These are phyloP conservation scores for Nycticebus coucang DNA, from an alignment of 2,113 vertebrate species.

Conservation along the genomic window DNA sequence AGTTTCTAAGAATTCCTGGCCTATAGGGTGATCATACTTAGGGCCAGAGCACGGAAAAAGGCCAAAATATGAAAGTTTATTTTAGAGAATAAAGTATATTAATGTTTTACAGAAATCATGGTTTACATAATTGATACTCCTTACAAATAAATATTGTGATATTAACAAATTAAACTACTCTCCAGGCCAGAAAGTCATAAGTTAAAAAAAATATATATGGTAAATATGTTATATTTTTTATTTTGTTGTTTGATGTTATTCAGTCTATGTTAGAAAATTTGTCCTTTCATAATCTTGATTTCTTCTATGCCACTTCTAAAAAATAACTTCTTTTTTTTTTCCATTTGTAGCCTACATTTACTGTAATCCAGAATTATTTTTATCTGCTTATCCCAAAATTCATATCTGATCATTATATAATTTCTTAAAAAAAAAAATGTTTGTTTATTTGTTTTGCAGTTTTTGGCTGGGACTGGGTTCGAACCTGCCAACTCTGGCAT, in stretches of 20 bases:
- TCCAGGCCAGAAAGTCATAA: not conserved
- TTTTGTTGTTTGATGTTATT: not conserved
- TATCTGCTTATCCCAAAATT: not conserved
- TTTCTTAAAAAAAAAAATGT: not conserved
- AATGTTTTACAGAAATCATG: not conserved
- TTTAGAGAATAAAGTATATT: not conserved
- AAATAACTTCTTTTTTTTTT: not conserved
- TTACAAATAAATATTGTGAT: not conserved
- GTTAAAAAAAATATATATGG: not conserved
- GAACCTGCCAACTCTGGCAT: too few relatives aligned
- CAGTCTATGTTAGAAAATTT: not conserved
- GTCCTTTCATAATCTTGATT: not conserved
- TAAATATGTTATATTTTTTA: not conserved
- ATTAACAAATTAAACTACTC: not conserved
- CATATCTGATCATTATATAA: not conserved
- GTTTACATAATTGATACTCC: not conserved
- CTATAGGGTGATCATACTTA: not conserved
- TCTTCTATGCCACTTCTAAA: not conserved
- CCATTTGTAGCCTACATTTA: not conserved
- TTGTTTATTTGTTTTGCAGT: too few relatives aligned
- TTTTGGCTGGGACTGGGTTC: too few relatives aligned
- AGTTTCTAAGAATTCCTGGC: not conserved
- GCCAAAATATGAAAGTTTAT: not conserved
- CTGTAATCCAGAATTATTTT: not conserved
- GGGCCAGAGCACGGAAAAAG: not conserved